Conservation (phyloP, 2,888 invertebrate genomes). For the Chesias legatella region DNA sequence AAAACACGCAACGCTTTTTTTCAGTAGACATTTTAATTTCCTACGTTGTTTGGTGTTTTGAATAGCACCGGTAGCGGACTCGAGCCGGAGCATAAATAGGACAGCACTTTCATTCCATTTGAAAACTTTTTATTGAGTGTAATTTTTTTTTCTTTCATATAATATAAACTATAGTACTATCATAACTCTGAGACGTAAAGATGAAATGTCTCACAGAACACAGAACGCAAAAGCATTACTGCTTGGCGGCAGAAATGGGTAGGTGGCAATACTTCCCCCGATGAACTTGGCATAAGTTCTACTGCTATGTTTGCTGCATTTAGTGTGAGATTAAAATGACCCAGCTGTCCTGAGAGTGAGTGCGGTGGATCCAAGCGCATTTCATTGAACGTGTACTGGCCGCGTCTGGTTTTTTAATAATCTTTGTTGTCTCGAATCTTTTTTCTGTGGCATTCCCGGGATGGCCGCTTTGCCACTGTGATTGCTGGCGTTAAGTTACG, state of each 20-base stretch:
- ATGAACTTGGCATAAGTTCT: no score
- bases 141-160: no score
- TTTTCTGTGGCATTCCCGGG: constrained; percentile 27
- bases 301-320: no score
- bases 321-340: no score
- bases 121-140: background rate
- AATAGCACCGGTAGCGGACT: constrained; percentile 17
- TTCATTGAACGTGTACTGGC: constrained; percentile 30
- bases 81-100: constrained; percentile 1
- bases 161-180: no score
- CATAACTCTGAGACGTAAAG: no score
- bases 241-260: no score
- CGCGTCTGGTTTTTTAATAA: constrained; percentile 31
- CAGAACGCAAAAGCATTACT: no score
- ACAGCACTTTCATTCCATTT: background rate
- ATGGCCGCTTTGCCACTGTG: constrained; percentile 22
- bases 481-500: constrained; percentile 28
- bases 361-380: constrained; percentile 10
- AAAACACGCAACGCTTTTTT: constrained; percentile 25
- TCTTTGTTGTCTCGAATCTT: constrained; percentile 27
- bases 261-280: no score
- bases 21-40: constrained; percentile 31
- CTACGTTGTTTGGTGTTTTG: constrained; percentile 28
- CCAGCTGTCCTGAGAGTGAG: background rate
- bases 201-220: no score